A percentile compares a stretch with the other conserved stretches of the same genome.
These are phyloP conservation scores for Ormia ochracea DNA, from an alignment of 2,888 invertebrate species.

Conservation along the genomic window DNA sequence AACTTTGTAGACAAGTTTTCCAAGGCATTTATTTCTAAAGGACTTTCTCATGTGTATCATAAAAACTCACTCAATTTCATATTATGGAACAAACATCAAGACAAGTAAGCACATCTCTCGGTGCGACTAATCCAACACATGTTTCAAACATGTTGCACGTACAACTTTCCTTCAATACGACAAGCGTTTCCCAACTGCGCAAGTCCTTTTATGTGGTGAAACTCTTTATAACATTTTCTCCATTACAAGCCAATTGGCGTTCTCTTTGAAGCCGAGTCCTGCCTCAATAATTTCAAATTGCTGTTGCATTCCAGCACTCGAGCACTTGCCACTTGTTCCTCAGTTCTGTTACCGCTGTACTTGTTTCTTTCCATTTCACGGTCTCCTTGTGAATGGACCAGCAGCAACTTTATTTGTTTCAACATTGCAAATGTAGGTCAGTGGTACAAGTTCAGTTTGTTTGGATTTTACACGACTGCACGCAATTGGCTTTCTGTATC, in stretches of 20 bases:
- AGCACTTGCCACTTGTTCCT: not conserved
- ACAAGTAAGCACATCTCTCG: too few species aligned
- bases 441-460: conserved; percentile 74
- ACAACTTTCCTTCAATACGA: not conserved
- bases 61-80: conserved; percentile 1
- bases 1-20: too few species aligned
- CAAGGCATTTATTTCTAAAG: too few species aligned
- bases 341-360: not conserved
- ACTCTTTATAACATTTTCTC: not conserved
- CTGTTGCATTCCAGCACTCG: conserved; percentile 44
- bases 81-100: not conserved
- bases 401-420: not conserved
- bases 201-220: not conserved
- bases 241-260: not conserved
- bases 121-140: conserved; percentile 36
- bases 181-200: not conserved
- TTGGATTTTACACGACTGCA: conserved; percentile 46
- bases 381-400: not conserved
- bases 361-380: not conserved
- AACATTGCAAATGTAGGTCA: conserved; percentile 68
- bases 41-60: not conserved
- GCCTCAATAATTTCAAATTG: conserved; percentile 50
- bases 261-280: conserved; percentile 16
- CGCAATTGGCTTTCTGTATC: conserved; percentile 22
- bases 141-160: conserved; percentile 32